Evolutionary conservation across 2,888 invertebrate genomes (phyloP).

Genomic region (Marronus borbonicus): DNA sequence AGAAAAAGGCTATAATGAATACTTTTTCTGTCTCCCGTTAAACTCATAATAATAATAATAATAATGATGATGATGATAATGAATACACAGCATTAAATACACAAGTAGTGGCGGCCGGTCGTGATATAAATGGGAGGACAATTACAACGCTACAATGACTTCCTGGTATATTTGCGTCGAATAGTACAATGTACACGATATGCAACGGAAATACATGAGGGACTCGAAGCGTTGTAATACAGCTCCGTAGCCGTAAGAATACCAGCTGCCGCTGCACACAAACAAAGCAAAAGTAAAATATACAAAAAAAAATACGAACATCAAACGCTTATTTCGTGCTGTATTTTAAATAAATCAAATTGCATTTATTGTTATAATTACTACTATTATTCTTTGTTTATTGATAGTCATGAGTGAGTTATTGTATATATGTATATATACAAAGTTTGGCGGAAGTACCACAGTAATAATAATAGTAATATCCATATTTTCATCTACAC

Average conservation of each 20-base stretch:
- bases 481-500: neutral
- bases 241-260: too few species aligned
- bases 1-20: too few species aligned
- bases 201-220: too few species aligned
- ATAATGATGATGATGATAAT: too few species aligned
- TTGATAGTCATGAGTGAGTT: constrained; percentile 14
- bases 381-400: neutral
- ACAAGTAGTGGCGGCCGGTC: neutral
- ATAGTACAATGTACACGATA: too few species aligned
- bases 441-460: constrained; percentile 38
- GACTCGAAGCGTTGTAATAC: too few species aligned
- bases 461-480: constrained; percentile 2
- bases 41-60: too few species aligned
- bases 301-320: neutral
- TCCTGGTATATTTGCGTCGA: too few species aligned
- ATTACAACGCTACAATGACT: too few species aligned
- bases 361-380: constrained; percentile 21
- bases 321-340: neutral
- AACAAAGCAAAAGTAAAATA: neutral
- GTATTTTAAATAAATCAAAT: neutral
- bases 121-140: too few species aligned
- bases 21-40: too few species aligned
- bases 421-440: constrained; percentile 36
- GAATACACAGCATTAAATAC: too few species aligned
- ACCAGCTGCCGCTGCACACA: neutral